phyloP scores from a whole-genome alignment of 2,888 invertebrate species.

The Hypsopygia costalis region DNA sequence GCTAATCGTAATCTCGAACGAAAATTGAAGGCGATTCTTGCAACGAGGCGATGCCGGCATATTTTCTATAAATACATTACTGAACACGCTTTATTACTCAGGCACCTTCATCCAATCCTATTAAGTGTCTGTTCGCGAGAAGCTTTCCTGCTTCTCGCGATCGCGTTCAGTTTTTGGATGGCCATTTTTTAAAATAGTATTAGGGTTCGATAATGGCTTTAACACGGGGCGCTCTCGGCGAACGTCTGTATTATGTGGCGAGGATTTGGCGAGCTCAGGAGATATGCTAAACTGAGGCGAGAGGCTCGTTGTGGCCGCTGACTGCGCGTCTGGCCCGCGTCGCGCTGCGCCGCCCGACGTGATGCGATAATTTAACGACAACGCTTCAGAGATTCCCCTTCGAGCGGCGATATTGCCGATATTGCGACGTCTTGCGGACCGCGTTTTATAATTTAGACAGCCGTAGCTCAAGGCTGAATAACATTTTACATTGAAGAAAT shows the following conservation, averaged over 20 bases:
- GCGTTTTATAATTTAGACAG: conserved; percentile 53
- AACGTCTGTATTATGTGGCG: conserved; percentile 57
- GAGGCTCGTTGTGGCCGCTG: conserved; percentile 45
- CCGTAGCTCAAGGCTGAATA: conserved; percentile 47
- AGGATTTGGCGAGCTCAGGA: conserved; percentile 55
- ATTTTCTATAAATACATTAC: conserved; percentile 75
- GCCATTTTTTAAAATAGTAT: conserved; percentile 72
- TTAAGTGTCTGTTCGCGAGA: conserved; percentile 68
- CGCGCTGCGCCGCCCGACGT: conserved; percentile 26
- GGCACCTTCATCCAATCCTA: conserved; percentile 76
- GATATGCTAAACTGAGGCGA: conserved; percentile 64
- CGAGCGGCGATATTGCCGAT: conserved; percentile 54
- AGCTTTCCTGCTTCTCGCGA: conserved; percentile 46
- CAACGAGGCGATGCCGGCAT: conserved; percentile 49
- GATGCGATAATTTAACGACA: conserved; percentile 69
- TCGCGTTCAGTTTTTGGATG: conserved; percentile 62
- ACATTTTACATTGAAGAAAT: conserved; percentile 43
- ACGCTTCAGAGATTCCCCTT: conserved; percentile 48
- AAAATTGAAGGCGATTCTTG: conserved; percentile 63
- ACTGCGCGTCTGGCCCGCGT: conserved; percentile 59
- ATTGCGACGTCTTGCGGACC: conserved; percentile 48
- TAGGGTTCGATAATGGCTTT: conserved; percentile 73
- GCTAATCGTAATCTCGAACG: conserved; percentile 57
- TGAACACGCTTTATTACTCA: conserved; percentile 76
- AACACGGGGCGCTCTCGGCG: conserved; percentile 48